Base-by-base conservation (phyloP, 2,888 invertebrate genomes). In the Drosophila hamatofila region DNA sequence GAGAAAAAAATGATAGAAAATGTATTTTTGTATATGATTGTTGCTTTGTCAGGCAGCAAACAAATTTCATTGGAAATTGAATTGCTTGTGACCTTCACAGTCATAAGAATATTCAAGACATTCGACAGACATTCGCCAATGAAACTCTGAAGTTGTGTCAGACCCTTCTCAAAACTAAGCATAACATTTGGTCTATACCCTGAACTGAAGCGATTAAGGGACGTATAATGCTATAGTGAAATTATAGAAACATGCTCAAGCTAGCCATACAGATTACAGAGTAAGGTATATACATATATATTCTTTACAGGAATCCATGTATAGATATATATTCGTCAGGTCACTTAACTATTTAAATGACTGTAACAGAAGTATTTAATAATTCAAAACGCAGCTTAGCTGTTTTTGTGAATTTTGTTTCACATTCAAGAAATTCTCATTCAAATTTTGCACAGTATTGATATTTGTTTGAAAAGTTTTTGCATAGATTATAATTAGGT, bases 91-190 rank as follows among this genome's bases (percentile, higher is more conserved):
- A 33, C 30, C 18, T 48, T 48, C n/a, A 21, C 8, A 21, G 3
- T 14, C 2, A 14, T 21, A 21, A 7, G 8, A 33, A 33, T 23
- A 35, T 39, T 25, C 25, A 18, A 42, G 49, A 37, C 23, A 39
- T 72, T 42, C 33, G 27, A 18, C 23, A 42, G 49, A 37, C 23
- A 39, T 72, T 42, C 33, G 27, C 21, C 23, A 48, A 30, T 66
- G 44, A 30, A 25, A 6, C 23, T 39, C 3, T 21, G 6, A 23
- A 27, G 12, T 16, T 48, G 21, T 44, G 37, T 18, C 12, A 7
- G 33, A 76, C 65, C 70, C 80, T 61, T 8, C 62, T 70, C 64
- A 73, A 56, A 33, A 16, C 16, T 14, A 23, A 16, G 33, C 14
- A 3, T 2, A 14, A 33, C 1, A 30, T n/a, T 27, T 18, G 1